Base-by-base conservation (phyloP, 2,797 vertebrate species). In the Eidolon dupreanum region DNA sequence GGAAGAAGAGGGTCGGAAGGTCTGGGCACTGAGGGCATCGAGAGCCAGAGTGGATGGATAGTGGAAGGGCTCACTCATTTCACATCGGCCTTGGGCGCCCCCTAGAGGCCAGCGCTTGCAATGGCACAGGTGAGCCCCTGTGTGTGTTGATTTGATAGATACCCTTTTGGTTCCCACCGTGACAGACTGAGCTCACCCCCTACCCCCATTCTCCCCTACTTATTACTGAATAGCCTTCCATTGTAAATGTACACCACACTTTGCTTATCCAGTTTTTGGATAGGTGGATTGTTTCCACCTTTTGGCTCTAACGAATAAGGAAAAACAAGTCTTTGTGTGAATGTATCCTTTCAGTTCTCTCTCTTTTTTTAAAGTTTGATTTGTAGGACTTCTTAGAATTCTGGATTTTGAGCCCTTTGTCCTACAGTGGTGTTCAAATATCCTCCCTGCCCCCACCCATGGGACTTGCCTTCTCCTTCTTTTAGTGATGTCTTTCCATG, bases 201-300 rank as follows among this genome's bases (percentile, higher is more conserved):
- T 49, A 22, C 11, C 19, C 59, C 2, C 0, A 17, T 43, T 36
- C 0, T 0, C 8, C 31, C 19, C 22, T 81, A 59, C 46, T 59
- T 22, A 8, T 82, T 43, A 3, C 28, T 38, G 19, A 79, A 2
- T 31, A 19, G 85, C 59, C n/a, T 19, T 70, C 38, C 24, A 2
- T 3, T 1, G 65, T 16, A 0, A 17, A 24, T 33, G 33, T 8
- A 19, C 2, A 4, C 28, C 1, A 3, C 6, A 0, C 8, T 6
- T 3, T 36, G 16, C 43, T 61, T 26, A 41, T 38, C 24, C 12
- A 22, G 31, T 9, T 36, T 77, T 68, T 55, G 57, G 66, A 8
- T 51, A 22, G 53, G 59, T 61, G 79, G 7, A 15, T 77, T 66
- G 55, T 68, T 86, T 61, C 55, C 20, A 26, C 33, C 20, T 59